Conservation (phyloP, 1,140 invertebrate species). For the Gonatopus flavifemur region DNA sequence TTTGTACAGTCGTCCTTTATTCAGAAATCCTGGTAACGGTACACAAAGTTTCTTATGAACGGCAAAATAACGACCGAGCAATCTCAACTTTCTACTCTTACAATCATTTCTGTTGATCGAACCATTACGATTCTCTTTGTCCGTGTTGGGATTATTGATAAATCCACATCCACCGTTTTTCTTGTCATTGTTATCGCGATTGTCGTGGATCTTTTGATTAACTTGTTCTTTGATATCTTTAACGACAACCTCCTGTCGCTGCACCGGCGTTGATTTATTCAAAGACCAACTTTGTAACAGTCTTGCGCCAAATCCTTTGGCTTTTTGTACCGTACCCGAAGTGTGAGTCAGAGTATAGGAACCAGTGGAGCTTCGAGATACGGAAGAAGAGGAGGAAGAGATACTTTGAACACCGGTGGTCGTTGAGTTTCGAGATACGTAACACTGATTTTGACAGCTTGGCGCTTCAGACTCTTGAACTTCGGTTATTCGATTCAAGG, state of each 20-base stretch:
- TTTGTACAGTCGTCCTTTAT: constrained; percentile 62
- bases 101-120: constrained; percentile 42
- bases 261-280: constrained; percentile 5
- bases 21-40: constrained; percentile 60
- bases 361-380: constrained; percentile 22
- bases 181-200: constrained; percentile 13
- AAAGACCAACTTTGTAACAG: constrained; percentile 53
- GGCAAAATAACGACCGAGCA: constrained; percentile 68
- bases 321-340: constrained; percentile 44
- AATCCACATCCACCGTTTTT: constrained; percentile 19
- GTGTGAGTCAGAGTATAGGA: constrained; percentile 28
- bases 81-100: constrained; percentile 60
- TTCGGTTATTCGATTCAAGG: constrained; percentile 79
- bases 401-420: constrained; percentile 26
- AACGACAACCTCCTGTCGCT: constrained; percentile 9
- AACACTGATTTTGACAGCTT: constrained; percentile 38
- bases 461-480: constrained; percentile 67
- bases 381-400: constrained; percentile 25
- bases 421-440: constrained; percentile 41
- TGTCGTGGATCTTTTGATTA: constrained; percentile 13
- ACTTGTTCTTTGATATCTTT: too few species aligned
- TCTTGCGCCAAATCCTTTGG: constrained; percentile 54
- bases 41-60: constrained; percentile 64
- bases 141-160: constrained; percentile 15
- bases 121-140: constrained; percentile 32